Evolutionary conservation across 2,888 invertebrate species (phyloP).

Genomic region (Ornithoptera priamus): DNA sequence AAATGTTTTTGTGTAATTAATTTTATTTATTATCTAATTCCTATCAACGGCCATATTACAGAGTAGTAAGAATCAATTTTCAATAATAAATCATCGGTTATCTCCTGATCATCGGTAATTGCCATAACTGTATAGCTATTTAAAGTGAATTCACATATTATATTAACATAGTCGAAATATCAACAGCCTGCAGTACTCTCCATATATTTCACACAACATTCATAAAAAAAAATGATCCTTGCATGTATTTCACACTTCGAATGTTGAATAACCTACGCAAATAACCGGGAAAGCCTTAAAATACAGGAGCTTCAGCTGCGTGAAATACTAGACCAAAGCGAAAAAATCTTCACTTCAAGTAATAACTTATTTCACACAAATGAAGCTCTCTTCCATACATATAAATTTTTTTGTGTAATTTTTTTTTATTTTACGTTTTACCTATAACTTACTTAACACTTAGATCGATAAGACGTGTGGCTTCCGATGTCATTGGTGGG

Average conservation of each 20-base stretch:
- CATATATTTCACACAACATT: constrained; percentile 49
- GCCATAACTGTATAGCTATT: constrained; percentile 46
- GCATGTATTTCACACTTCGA: constrained; percentile 40
- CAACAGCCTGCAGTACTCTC: constrained; percentile 40
- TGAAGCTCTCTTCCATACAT: constrained; percentile 63
- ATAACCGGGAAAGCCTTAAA: constrained; percentile 71
- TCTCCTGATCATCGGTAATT: constrained; percentile 56
- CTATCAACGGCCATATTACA: constrained; percentile 77
- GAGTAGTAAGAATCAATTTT: constrained; percentile 75
- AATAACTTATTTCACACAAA: constrained; percentile 56
- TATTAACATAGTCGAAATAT: constrained; percentile 40
- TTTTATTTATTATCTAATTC: constrained; percentile 78
- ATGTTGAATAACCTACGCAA: constrained; percentile 55
- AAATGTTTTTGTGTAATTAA: constrained; percentile 60
- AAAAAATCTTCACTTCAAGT: constrained; percentile 38
- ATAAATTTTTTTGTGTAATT: constrained; percentile 48
- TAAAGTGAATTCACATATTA: constrained; percentile 36
- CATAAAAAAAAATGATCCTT: constrained; percentile 40
- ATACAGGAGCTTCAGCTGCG: constrained; percentile 62
- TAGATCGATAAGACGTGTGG: constrained; percentile 75
- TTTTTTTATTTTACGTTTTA: constrained; percentile 66
- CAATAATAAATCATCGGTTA: constrained; percentile 45
- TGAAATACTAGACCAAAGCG: constrained; percentile 56
- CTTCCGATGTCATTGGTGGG: constrained; percentile 77
- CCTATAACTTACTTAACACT: constrained; percentile 78